Percentiles rank a stretch among this genome's conserved stretches.
Conservation (phyloP, 1,140 invertebrate species). For the Brachionus asplanchnoidis region DNA sequence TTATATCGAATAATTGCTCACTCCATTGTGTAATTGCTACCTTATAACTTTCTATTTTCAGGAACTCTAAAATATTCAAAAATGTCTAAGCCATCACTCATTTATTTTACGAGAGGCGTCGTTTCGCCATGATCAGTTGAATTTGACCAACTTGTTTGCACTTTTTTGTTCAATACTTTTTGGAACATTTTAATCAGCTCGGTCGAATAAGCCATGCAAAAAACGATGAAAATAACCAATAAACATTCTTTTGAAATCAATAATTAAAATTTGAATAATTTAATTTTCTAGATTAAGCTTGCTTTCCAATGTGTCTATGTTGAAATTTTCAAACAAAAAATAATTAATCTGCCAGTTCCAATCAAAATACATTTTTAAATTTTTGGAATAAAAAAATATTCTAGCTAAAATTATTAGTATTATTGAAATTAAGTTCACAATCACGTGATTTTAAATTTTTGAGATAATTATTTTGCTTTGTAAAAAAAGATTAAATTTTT, state of each 20-base stretch:
- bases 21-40: too few species aligned
- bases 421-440: not conserved
- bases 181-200: conserved; percentile 12
- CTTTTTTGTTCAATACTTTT: not conserved
- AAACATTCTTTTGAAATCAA: conserved; percentile 15
- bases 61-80: too few species aligned
- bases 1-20: too few species aligned
- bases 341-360: conserved; percentile 23
- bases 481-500: not conserved
- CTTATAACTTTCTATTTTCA: too few species aligned
- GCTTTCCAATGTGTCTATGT: conserved; percentile 15
- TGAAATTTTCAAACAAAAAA: conserved; percentile 33
- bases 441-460: not conserved
- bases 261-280: not conserved
- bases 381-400: not conserved
- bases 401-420: not conserved
- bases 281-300: not conserved
- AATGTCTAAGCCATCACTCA: too few species aligned
- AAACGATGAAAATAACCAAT: conserved; percentile 13
- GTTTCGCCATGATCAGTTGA: not conserved
- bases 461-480: not conserved
- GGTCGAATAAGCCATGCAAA: conserved; percentile 18
- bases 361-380: conserved; percentile 28
- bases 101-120: not conserved
- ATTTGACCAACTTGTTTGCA: not conserved